These are phyloP conservation scores for Sminthurides aquaticus DNA, from an alignment of 2,888 invertebrate species.

Conservation along the genomic window DNA sequence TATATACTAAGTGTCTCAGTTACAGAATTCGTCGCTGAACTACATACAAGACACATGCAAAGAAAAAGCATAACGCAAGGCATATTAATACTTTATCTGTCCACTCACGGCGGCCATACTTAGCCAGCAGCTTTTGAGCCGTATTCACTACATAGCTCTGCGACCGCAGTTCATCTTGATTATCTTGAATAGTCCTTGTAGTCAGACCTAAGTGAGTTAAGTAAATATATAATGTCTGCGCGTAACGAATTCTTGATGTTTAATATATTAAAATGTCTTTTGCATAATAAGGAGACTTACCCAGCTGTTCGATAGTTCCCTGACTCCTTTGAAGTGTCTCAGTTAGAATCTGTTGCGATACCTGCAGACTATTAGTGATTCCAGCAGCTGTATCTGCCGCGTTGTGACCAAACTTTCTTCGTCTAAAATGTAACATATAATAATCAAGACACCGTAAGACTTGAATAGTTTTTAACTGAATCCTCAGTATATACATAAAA, in stretches of 20 bases:
- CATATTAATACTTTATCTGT: conserved; percentile 88
- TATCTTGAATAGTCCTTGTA: conserved; percentile 54
- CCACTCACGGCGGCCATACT: conserved; percentile 87
- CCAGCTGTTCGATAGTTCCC: conserved; percentile 69
- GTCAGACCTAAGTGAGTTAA: conserved; percentile 50
- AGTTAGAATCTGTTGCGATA: conserved; percentile 70
- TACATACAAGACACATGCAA: conserved; percentile 85
- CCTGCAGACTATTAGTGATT: conserved; percentile 76
- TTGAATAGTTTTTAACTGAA: neutral
- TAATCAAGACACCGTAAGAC: neutral
- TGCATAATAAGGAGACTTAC: conserved; percentile 48
- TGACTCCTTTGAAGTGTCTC: conserved; percentile 82
- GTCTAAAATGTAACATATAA: conserved; percentile 2
- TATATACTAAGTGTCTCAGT: too few species aligned
- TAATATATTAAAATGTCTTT: neutral
- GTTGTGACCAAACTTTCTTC: conserved; percentile 13
- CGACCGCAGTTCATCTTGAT: conserved; percentile 71
- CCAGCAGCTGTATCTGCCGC: conserved; percentile 59
- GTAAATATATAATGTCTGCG: too few species aligned
- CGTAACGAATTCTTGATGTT: too few species aligned
- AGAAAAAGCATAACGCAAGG: conserved; percentile 78
- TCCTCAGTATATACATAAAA: neutral
- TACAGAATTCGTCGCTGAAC: conserved; percentile 80
- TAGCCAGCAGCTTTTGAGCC: conserved; percentile 82
- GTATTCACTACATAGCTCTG: conserved; percentile 82